Conservation (phyloP, 2,888 invertebrate species). For the Eristalinus sepulchralis region DNA sequence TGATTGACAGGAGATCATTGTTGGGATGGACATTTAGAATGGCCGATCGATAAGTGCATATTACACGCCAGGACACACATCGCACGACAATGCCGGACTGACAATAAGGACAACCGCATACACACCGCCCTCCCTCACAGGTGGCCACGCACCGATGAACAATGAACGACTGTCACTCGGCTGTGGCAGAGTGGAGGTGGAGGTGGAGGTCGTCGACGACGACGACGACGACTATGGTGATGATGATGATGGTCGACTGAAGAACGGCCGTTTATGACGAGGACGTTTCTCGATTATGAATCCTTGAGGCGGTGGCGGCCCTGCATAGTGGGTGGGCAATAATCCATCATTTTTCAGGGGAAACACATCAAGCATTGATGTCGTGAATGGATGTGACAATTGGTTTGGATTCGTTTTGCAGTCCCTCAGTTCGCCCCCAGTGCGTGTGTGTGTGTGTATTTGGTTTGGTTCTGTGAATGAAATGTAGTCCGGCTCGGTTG, state of each 20-base stretch:
- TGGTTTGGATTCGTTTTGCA: constrained; percentile 54
- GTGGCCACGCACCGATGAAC: constrained; percentile 24
- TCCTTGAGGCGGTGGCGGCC: constrained; percentile 51
- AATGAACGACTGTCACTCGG: constrained; percentile 46
- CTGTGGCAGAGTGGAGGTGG: neutral
- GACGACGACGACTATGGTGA: constrained; percentile 17
- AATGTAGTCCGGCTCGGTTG: constrained; percentile 62
- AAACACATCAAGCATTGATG: constrained; percentile 71
- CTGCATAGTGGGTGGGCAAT: constrained; percentile 30
- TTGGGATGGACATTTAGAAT: constrained; percentile 67
- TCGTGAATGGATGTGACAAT: constrained; percentile 64
- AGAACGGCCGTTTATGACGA: constrained; percentile 57
- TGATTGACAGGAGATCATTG: constrained; percentile 71
- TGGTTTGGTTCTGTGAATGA: constrained; percentile 59
- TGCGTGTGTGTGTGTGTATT: neutral
- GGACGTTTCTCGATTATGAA: constrained; percentile 70
- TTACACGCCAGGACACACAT: constrained; percentile 68
- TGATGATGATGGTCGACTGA: constrained; percentile 36
- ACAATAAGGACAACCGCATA: constrained; percentile 50
- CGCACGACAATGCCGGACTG: constrained; percentile 51
- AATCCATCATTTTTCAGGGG: constrained; percentile 70
- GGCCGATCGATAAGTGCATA: constrained; percentile 70
- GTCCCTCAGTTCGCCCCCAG: neutral
- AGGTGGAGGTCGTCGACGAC: neutral
- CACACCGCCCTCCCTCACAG: constrained; percentile 14